A percentile compares a stretch with the other conserved stretches of the same genome.
Conservation (phyloP, 1,140 invertebrate species). For the Kradibia gibbosae region DNA sequence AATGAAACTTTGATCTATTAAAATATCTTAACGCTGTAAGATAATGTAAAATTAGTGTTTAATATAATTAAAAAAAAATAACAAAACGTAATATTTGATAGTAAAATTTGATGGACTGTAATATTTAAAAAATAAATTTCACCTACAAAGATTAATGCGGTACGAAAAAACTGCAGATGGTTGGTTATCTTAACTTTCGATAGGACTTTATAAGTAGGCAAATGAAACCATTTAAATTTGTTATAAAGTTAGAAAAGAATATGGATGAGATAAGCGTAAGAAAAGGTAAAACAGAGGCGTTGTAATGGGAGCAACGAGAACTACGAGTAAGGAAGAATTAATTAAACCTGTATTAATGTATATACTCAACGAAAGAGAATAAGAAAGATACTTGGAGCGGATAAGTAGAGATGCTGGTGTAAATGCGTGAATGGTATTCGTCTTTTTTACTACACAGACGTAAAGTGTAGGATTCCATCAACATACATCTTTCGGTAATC, state of each 20-base stretch:
- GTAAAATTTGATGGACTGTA: no score
- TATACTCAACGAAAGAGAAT: not conserved
- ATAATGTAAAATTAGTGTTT: no score
- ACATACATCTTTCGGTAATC: conserved; percentile 49
- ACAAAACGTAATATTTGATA: no score
- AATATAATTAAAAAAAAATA: no score
- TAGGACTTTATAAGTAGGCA: conserved; percentile 13
- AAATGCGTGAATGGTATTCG: not conserved
- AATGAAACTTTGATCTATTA: no score
- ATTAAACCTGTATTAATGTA: conserved; percentile 40
- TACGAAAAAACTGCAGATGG: not conserved
- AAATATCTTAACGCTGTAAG: no score
- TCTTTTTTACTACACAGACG: conserved; percentile 12
- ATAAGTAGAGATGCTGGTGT: not conserved
- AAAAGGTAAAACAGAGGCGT: not conserved
- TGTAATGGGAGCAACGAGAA: conserved; percentile 25
- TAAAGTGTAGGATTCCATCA: conserved; percentile 48
- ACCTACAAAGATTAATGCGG: not conserved
- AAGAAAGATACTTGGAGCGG: not conserved
- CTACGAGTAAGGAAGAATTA: conserved; percentile 40
- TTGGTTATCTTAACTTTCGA: not conserved
- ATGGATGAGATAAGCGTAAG: not conserved
- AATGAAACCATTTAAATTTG: not conserved
- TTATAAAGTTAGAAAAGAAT: conserved; percentile 7
- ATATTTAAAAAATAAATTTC: not conserved